A percentile compares a stretch with the other conserved stretches of the same genome.
Evolutionary conservation across 2,113 vertebrate genomes (phyloP).

Genomic region (Lophius piscatorius): DNA sequence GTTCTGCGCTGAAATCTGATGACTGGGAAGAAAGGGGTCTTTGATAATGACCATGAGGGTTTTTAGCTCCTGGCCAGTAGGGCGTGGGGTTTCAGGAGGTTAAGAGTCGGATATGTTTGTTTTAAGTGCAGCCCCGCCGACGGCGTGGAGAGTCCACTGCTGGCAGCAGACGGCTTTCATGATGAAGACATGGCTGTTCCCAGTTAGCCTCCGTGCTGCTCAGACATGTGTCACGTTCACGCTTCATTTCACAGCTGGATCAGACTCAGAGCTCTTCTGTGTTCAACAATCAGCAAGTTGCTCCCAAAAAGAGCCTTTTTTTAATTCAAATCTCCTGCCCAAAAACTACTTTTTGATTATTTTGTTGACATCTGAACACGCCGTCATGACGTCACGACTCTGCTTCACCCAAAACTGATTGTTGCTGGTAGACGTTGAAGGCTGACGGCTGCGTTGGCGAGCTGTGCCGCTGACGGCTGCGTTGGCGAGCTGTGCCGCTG

Average conservation of each 20-base stretch:
- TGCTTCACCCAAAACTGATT: too few relatives aligned
- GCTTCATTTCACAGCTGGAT: conserved; percentile 25
- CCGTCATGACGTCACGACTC: too few relatives aligned
- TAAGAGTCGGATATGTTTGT: conserved; percentile 66
- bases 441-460: too few relatives aligned
- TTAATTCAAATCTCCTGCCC: too few relatives aligned
- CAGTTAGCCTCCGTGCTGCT: conserved; percentile 26
- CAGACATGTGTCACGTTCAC: neutral
- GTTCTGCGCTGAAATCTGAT: conserved; percentile 65
- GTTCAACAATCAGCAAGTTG: too few relatives aligned
- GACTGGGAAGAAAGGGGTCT: conserved; percentile 72
- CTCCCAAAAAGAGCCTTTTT: too few relatives aligned
- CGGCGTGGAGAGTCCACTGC: conserved; percentile 29
- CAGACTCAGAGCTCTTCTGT: too few relatives aligned
- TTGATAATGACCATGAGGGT: conserved; percentile 67
- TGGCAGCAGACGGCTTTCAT: conserved; percentile 37
- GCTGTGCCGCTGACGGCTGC: too few relatives aligned
- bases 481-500: too few relatives aligned
- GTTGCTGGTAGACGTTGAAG: too few relatives aligned
- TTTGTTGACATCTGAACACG: too few relatives aligned
- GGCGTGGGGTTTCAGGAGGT: conserved; percentile 50
- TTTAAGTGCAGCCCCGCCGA: conserved; percentile 56
- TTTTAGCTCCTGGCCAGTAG: conserved; percentile 42
- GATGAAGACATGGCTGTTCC: conserved; percentile 82
- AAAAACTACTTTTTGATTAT: too few relatives aligned